phyloP scores from a whole-genome alignment of 2,888 invertebrate species.

The Agrilus mali region DNA sequence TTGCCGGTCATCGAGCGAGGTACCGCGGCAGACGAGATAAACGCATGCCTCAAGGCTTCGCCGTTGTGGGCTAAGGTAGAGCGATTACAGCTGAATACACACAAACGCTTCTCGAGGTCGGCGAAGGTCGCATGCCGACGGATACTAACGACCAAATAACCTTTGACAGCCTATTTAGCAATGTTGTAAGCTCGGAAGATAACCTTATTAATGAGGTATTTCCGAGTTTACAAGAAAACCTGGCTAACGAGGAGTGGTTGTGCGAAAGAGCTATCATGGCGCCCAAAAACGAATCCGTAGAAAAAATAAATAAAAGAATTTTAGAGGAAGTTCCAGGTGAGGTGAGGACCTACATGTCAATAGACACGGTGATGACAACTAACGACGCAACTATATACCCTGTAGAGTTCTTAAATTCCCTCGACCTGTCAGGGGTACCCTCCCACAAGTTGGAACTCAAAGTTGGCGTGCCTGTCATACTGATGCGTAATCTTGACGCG shows the following conservation, averaged over 20 bases:
- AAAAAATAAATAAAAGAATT: slow-evolving; percentile 6
- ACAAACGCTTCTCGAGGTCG: too few species aligned
- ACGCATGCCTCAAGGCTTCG: slow-evolving; percentile 18
- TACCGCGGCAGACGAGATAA: slow-evolving; percentile 18
- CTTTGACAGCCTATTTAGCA: too few species aligned
- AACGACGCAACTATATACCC: too few species aligned
- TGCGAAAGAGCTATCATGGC: slow-evolving; percentile 22
- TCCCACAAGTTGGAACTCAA: slow-evolving; percentile 12
- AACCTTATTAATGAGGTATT: too few species aligned
- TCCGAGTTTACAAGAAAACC: too few species aligned
- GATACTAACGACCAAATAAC: too few species aligned
- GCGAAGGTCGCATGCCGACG: too few species aligned
- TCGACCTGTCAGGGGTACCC: slow-evolving; percentile 9
- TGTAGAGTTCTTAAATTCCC: slow-evolving; percentile 14
- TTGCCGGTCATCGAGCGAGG: slow-evolving; percentile 19
- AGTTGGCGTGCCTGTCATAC: slow-evolving; percentile 17
- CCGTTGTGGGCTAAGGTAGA: slow-evolving; percentile 12
- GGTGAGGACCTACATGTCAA: slow-evolving; percentile 5
- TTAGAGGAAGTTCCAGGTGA: slow-evolving; percentile 2
- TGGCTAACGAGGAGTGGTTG: too few species aligned
- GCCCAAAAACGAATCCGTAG: slow-evolving; percentile 21
- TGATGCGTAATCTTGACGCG: slow-evolving; percentile 23
- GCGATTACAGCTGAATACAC: slow-evolving; percentile 11
- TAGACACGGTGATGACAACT: slow-evolving; percentile 8
- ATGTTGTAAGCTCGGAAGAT: too few species aligned